Percentiles rank a stretch among this genome's conserved stretches.
These are phyloP conservation scores for Musca vetustissima DNA, from an alignment of 1,140 invertebrate genomes.

Conservation along the genomic window DNA sequence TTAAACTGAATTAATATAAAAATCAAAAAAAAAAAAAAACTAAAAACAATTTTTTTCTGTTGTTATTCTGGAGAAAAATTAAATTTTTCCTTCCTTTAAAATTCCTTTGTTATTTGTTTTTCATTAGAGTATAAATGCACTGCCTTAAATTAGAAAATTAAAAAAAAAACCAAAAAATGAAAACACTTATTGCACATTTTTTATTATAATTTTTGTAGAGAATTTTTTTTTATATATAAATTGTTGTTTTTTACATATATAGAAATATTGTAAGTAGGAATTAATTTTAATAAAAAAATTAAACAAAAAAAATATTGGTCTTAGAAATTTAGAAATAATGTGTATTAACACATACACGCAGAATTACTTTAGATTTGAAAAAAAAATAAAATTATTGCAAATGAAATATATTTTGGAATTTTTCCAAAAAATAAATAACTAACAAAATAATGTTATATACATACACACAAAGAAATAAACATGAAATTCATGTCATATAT, in stretches of 20 bases:
- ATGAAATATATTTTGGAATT: no score
- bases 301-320: neutral
- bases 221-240: no score
- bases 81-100: neutral
- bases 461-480: neutral
- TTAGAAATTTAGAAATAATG: slow-evolving; percentile 14
- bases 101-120: neutral
- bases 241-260: slow-evolving; percentile 5
- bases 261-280: neutral
- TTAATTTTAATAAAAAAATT: neutral
- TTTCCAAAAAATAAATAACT: slow-evolving; percentile 7
- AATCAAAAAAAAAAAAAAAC: neutral
- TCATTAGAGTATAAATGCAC: neutral
- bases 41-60: neutral
- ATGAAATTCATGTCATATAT: slow-evolving; percentile 16
- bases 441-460: neutral
- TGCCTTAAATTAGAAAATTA: slow-evolving; percentile 18
- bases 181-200: slow-evolving; percentile 12
- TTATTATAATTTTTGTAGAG: neutral
- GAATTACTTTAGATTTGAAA: slow-evolving; percentile 9
- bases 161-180: neutral
- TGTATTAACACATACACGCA: no score
- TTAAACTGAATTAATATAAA: no score
- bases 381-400: no score
- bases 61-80: slow-evolving; percentile 15